phyloP scores from a whole-genome alignment of 1,140 invertebrate species.

The Phymastichus coffea region DNA sequence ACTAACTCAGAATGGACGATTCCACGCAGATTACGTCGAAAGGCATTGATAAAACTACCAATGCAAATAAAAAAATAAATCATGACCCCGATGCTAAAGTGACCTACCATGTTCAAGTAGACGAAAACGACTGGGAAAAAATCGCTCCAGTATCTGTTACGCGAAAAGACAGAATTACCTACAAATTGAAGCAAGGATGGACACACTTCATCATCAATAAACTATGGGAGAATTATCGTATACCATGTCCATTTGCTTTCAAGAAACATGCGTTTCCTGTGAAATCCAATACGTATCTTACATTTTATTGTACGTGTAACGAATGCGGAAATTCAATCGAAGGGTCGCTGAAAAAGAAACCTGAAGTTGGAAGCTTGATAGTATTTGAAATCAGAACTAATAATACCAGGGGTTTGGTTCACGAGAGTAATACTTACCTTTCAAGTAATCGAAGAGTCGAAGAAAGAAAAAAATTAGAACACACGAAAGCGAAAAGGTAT shows the following conservation, averaged over 20 bases:
- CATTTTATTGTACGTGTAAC: background rate
- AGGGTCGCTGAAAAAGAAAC: background rate
- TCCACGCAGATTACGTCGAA: too few species aligned
- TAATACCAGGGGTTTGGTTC: background rate
- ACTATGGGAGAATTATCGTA: background rate
- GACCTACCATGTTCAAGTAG: too few species aligned
- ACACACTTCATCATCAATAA: background rate
- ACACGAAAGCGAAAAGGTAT: background rate
- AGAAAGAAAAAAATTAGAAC: background rate
- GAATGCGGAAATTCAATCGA: background rate
- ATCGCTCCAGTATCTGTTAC: too few species aligned
- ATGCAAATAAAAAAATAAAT: too few species aligned
- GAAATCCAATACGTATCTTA: background rate
- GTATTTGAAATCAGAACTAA: background rate
- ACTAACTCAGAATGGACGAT: too few species aligned
- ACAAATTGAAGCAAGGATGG: background rate
- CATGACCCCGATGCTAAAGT: too few species aligned
- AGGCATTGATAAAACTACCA: too few species aligned
- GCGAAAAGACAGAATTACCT: background rate
- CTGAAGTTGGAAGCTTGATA: background rate
- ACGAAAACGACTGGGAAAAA: too few species aligned
- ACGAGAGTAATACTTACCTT: background rate
- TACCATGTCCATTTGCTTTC: background rate
- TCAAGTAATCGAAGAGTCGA: background rate
- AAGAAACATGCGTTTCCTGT: background rate